A percentile compares a stretch with the other conserved stretches of the same genome.
Conservation (phyloP, 2,888 invertebrate species). For the Morpho achilles region DNA sequence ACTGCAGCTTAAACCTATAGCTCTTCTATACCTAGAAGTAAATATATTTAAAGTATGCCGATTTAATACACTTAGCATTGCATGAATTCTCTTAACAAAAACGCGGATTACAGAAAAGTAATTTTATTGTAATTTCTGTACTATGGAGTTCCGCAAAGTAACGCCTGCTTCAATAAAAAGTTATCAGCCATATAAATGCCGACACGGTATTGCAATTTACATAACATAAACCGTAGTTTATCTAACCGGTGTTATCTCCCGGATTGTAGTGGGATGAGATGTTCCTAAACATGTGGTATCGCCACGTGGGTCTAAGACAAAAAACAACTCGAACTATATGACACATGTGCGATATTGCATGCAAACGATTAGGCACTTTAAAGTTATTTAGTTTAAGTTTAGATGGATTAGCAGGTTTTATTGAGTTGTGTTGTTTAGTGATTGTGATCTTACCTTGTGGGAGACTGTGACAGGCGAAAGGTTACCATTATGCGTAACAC, state of each 20-base stretch:
- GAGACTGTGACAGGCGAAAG: conserved; percentile 70
- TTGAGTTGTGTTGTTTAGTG: conserved; percentile 18
- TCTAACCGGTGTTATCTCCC: conserved; percentile 59
- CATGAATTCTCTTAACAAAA: no score
- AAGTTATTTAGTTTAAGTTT: fast-evolving
- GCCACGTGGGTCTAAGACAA: conserved; percentile 68
- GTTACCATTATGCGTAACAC: conserved; percentile 68
- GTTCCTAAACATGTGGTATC: conserved; percentile 63
- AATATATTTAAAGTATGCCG: no score
- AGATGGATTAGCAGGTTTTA: conserved; percentile 9
- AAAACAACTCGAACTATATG: conserved; percentile 30
- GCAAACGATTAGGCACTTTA: conserved; percentile 24
- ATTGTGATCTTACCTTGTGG: conserved; percentile 61
- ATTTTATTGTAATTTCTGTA: no score
- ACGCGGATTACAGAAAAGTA: no score
- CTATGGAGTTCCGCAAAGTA: no score
- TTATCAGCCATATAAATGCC: no score
- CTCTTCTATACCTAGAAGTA: no score
- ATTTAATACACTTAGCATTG: no score
- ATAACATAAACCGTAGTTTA: conserved; percentile 22
- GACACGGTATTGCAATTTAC: conserved; percentile 7
- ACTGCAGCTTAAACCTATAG: no score
- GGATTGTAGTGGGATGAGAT: conserved; percentile 59
- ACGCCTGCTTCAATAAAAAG: no score
- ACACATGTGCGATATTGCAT: conserved; percentile 23